These are phyloP conservation scores for Pangasius djambal DNA, from an alignment of 2,797 vertebrate genomes.

Conservation along the genomic window DNA sequence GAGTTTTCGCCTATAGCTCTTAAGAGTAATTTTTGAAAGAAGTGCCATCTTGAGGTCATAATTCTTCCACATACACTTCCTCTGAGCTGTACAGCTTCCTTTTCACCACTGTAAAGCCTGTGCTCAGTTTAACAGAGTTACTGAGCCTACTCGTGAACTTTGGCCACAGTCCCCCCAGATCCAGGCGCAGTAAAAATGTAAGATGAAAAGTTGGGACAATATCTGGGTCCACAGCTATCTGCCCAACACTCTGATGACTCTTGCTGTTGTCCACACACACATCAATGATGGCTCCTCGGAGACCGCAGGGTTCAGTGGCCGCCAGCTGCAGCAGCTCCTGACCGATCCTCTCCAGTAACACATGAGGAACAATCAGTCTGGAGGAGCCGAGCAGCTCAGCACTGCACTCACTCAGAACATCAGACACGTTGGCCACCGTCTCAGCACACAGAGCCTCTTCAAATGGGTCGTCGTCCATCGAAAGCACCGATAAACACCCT, in stretches of 20 bases:
- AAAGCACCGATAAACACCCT: conserved; percentile 21
- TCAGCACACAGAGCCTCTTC: conserved; percentile 85
- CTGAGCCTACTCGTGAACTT: conserved; percentile 38
- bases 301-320: conserved; percentile 88
- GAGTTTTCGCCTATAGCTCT: neutral
- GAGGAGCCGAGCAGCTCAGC: conserved; percentile 77
- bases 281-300: conserved; percentile 89
- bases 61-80: conserved; percentile 90
- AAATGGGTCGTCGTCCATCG: conserved; percentile 71
- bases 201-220: conserved; percentile 93
- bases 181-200: conserved; percentile 85
- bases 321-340: conserved; percentile 88
- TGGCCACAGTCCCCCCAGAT: conserved; percentile 88
- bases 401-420: conserved; percentile 77
- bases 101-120: conserved; percentile 88
- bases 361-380: conserved; percentile 81
- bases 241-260: conserved; percentile 78
- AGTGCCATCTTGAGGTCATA: conserved; percentile 68
- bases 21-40: neutral
- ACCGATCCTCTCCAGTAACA: conserved; percentile 80
- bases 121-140: conserved; percentile 77
- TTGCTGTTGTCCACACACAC: conserved; percentile 87
- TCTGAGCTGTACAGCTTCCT: conserved; percentile 92
- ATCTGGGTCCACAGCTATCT: conserved; percentile 83
- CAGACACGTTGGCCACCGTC: conserved; percentile 78